Conservation (phyloP, 2,888 invertebrate genomes). For the Drosophila vallismaia region DNA sequence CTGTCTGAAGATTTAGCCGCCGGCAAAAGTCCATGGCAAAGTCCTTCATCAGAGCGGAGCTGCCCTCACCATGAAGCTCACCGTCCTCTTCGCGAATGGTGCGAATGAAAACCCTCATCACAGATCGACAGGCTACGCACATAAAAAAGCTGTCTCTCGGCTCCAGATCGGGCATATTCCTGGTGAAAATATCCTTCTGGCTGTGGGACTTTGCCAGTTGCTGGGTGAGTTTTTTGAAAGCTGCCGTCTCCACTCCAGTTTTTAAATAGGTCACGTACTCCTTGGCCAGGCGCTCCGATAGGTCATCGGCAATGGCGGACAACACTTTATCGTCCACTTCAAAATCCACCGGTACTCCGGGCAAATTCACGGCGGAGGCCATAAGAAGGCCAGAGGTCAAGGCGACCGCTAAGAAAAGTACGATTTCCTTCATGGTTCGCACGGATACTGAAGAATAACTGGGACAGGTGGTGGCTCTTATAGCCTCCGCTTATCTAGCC, state of each 20-base stretch:
- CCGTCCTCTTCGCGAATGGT: slow-evolving; percentile 85
- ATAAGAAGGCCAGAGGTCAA: slow-evolving; percentile 46
- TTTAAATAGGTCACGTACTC: slow-evolving; percentile 73
- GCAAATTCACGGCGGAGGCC: slow-evolving; percentile 63
- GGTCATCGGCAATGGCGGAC: slow-evolving; percentile 71
- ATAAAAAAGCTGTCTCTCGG: slow-evolving; percentile 66
- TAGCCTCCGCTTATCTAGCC: slow-evolving; percentile 50
- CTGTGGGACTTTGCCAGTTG: slow-evolving; percentile 77
- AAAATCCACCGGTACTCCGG: slow-evolving; percentile 66
- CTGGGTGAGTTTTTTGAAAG: slow-evolving; percentile 62
- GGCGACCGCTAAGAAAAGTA: slow-evolving; percentile 39
- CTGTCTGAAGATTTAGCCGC: slow-evolving; percentile 85
- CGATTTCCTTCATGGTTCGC: slow-evolving; percentile 52
- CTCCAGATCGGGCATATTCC: slow-evolving; percentile 66
- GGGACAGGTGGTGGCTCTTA: slow-evolving; percentile 41
- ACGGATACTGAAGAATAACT: slow-evolving; percentile 19
- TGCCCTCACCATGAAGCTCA: slow-evolving; percentile 77
- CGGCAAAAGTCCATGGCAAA: slow-evolving; percentile 85
- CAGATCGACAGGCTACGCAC: slow-evolving; percentile 78
- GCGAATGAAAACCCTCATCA: slow-evolving; percentile 67
- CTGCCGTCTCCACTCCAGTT: slow-evolving; percentile 73
- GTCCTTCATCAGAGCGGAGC: slow-evolving; percentile 76
- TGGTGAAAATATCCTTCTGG: slow-evolving; percentile 70
- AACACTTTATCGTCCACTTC: slow-evolving; percentile 63
- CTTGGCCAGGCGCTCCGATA: slow-evolving; percentile 66